phyloP scores from a whole-genome alignment of 2,888 invertebrate species.

The Therioaphis trifolii region DNA sequence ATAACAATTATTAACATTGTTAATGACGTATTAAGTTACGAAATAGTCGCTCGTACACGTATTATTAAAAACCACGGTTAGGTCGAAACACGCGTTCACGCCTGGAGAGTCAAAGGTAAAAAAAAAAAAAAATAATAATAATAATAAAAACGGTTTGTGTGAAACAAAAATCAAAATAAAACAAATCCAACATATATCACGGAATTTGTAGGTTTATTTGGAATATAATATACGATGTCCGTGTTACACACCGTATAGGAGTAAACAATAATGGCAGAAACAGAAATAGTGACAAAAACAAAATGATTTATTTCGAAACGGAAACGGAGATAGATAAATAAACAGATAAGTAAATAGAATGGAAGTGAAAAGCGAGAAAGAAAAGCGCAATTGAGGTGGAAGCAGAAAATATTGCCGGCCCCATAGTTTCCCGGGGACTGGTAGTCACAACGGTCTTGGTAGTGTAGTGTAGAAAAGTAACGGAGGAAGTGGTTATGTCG shows the following conservation, averaged over 20 bases:
- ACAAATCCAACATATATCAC: too few species aligned
- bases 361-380: background rate
- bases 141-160: too few species aligned
- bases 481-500: conserved; percentile 37
- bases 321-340: background rate
- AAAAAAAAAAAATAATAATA: too few species aligned
- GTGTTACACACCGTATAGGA: conserved; percentile 9
- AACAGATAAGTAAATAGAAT: background rate
- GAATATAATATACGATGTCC: background rate
- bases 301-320: background rate
- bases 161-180: too few species aligned
- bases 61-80: too few species aligned
- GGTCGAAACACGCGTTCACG: too few species aligned
- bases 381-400: background rate
- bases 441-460: conserved; percentile 34
- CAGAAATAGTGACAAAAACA: conserved; percentile 2
- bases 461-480: background rate
- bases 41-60: too few species aligned
- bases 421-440: conserved; percentile 34
- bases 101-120: too few species aligned
- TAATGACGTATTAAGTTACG: too few species aligned
- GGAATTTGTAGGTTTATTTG: too few species aligned
- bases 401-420: conserved; percentile 18
- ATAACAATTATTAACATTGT: too few species aligned
- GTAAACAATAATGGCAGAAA: conserved; percentile 14